Conservation (phyloP, 2,797 vertebrate genomes). For the Brachymystax lenok region DNA sequence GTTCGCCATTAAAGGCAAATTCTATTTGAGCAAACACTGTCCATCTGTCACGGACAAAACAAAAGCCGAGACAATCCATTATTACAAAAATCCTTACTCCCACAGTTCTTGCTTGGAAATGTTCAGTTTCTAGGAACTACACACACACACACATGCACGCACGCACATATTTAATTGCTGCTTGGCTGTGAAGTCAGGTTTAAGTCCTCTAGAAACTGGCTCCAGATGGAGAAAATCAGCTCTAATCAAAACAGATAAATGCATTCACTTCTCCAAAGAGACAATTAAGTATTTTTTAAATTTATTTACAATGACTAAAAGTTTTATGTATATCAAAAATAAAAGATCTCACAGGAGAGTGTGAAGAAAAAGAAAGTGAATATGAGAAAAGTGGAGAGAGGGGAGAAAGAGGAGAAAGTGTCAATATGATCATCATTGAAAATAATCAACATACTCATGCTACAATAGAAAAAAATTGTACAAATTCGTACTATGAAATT, state of each 20-base stretch:
- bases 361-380: constrained; percentile 7
- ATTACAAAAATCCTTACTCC: constrained; percentile 94
- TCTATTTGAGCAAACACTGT: constrained; percentile 98
- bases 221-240: constrained; percentile 95
- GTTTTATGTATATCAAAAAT: too few species aligned
- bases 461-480: background rate
- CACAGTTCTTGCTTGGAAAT: constrained; percentile 97
- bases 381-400: background rate
- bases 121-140: constrained; percentile 88
- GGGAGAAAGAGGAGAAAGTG: background rate
- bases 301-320: too few species aligned
- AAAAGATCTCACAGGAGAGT: constrained; percentile 22
- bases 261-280: constrained; percentile 44
- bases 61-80: constrained; percentile 96
- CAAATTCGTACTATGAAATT: background rate
- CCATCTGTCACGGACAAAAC: constrained; percentile 99
- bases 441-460: background rate
- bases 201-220: constrained; percentile 89
- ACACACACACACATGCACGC: constrained; percentile 16
- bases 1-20: constrained; percentile 97
- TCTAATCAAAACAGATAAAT: constrained; percentile 87
- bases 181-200: constrained; percentile 87
- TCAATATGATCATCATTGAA: background rate
- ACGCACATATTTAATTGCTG: constrained; percentile 77
- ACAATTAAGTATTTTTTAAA: background rate